These are phyloP conservation scores for Syngnathus typhle DNA, from an alignment of 2,113 vertebrate genomes.

Conservation along the genomic window DNA sequence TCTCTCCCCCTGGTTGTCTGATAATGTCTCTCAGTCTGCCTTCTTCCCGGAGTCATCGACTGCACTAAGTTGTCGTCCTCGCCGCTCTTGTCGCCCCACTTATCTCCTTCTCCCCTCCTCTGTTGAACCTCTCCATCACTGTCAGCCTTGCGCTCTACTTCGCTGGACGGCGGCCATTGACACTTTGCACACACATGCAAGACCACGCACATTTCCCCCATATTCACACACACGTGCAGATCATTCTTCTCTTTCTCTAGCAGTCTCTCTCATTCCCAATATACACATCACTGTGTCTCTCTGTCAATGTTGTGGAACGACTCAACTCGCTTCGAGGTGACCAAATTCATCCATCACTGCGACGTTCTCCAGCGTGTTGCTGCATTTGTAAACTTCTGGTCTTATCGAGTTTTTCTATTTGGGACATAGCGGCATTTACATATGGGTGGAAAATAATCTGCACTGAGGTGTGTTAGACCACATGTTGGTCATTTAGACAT, in stretches of 20 bases:
- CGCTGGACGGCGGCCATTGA: conserved; percentile 47
- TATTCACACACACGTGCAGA: conserved; percentile 42
- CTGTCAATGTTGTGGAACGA: conserved; percentile 57
- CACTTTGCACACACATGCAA: conserved; percentile 14
- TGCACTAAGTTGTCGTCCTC: conserved; percentile 52
- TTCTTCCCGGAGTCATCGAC: conserved; percentile 53
- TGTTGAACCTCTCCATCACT: conserved; percentile 63
- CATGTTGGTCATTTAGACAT: no score
- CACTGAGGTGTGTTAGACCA: no score
- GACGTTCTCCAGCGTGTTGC: conserved; percentile 15
- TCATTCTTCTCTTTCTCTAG: conserved; percentile 51
- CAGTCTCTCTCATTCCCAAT: conserved; percentile 33
- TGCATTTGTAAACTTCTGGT: conserved; percentile 16
- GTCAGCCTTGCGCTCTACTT: conserved; percentile 52
- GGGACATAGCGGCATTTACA: neutral
- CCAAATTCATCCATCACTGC: conserved; percentile 58
- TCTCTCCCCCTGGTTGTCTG: conserved; percentile 16
- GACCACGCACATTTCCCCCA: conserved; percentile 10
- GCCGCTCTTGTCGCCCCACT: conserved; percentile 40
- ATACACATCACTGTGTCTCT: conserved; percentile 39
- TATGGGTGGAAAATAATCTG: no score
- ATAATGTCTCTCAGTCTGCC: conserved; percentile 42
- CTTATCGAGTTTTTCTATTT: neutral
- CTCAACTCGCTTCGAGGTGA: conserved; percentile 34
- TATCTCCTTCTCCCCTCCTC: conserved; percentile 41